Percentiles rank a stretch among this genome's conserved stretches.
Evolutionary conservation across 2,888 invertebrate genomes (phyloP).

Genomic region (Ophraella communa): DNA sequence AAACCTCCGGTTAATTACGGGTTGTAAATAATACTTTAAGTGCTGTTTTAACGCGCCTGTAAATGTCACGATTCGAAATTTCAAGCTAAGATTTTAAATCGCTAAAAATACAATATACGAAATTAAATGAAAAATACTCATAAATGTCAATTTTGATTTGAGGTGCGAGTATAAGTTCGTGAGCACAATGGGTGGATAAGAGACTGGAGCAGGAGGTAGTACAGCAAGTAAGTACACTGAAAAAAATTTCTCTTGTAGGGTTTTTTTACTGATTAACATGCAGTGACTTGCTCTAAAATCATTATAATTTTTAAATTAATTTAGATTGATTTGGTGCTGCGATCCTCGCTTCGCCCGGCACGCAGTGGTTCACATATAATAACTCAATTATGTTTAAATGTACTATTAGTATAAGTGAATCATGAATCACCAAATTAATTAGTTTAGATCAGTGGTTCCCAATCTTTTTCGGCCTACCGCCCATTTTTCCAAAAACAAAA

Average conservation of each 20-base stretch:
- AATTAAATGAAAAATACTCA: slow-evolving; percentile 54
- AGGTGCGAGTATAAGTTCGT: slow-evolving; percentile 6
- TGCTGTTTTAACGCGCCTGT: slow-evolving; percentile 60
- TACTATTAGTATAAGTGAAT: too few relatives aligned
- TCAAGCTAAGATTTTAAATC: slow-evolving; percentile 52
- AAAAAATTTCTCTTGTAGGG: background rate
- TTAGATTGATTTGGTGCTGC: too few relatives aligned
- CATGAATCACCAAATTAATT: too few relatives aligned
- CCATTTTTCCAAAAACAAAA: too few relatives aligned
- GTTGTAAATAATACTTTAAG: slow-evolving; percentile 61
- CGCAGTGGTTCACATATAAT: too few relatives aligned
- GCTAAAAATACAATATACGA: slow-evolving; percentile 55
- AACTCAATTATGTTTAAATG: too few relatives aligned
- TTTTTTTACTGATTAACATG: too few relatives aligned
- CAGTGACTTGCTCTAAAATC: too few relatives aligned
- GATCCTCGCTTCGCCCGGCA: too few relatives aligned
- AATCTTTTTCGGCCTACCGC: too few relatives aligned
- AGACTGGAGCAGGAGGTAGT: slow-evolving; percentile 3
- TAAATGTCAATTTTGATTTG: slow-evolving; percentile 54
- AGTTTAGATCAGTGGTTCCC: too few relatives aligned
- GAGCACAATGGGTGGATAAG: background rate
- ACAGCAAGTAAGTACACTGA: background rate
- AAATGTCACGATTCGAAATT: slow-evolving; percentile 60
- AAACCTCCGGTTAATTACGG: slow-evolving; percentile 60
- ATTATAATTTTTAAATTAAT: too few relatives aligned